Evolutionary conservation across 2,113 vertebrate genomes (phyloP), one percentile per base, ranked within the genome.

Genomic region (Serinus canaria): DNA sequence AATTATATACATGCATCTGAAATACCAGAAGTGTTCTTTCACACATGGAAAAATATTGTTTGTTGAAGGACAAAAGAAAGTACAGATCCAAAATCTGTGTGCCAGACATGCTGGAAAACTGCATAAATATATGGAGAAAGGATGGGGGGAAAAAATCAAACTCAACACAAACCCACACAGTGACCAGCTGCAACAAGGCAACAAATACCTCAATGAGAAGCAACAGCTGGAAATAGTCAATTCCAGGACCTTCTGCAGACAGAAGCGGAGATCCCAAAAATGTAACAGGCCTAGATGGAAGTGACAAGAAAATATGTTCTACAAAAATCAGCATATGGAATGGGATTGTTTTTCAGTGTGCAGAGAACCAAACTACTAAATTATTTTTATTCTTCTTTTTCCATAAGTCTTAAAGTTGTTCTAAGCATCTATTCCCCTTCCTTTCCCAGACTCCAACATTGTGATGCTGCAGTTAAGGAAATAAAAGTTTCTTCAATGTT

Each of bases 51-150:
- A 95, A 90, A 83, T 83, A 93, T n/a, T 91, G 91, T 88, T 86
- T 88, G 27, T 14, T 80, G 72, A 95, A 95, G 68, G 79, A 96
- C 93, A 95, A 95, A 95, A 89, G 93, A 58, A 88, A 95, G n/a
- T n/a, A 80, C 21, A 4, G 46, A 83, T 95, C 79, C 91, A 95
- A 94, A 94, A 94, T 92, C 79, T 90, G 91, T 44, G 59, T 73
- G 86, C 91, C 94, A 96, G 91, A 88, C 86, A 88, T 41, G 53
- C 83, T 86, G n/a, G 52, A 93, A 85, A 92, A 85, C 58, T 39
- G 58, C 44, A 83, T 16, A 88, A 83, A 90, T 90, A 52, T 22
- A 92, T 18, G 44, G 72, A 80, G 25, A 63, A 47, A 25, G 28
- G 46, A 80, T 56, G 24, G 28, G 14, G 47, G 33, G 4, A 1